Evolutionary conservation across 1,140 invertebrate genomes (phyloP).

Genomic region (Riptortus pedestris): DNA sequence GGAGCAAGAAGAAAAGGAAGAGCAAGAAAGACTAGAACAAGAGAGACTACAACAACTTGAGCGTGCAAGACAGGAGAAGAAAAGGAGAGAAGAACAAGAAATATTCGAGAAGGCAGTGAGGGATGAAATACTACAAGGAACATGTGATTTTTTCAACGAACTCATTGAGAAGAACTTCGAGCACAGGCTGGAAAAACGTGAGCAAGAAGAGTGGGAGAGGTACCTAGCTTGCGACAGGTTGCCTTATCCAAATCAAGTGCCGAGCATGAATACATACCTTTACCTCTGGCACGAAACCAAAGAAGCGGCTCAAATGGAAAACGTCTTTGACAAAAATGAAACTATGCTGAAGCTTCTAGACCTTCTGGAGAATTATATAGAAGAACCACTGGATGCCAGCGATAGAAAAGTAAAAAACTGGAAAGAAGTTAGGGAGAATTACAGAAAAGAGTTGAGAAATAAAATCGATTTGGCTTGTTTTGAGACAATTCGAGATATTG

Average conservation of each 20-base stretch:
- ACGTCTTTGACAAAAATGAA: constrained; percentile 35
- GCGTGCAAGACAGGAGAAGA: constrained; percentile 19
- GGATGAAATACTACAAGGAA: constrained; percentile 14
- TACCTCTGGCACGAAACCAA: constrained; percentile 47
- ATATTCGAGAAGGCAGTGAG: constrained; percentile 21
- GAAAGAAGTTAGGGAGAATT: constrained; percentile 37
- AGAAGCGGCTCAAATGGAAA: constrained; percentile 38
- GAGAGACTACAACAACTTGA: constrained; percentile 23
- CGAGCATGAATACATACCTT: constrained; percentile 50
- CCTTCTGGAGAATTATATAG: constrained; percentile 40
- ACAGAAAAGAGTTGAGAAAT: constrained; percentile 38
- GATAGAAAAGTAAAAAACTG: constrained; percentile 37
- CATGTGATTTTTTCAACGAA: constrained; percentile 23
- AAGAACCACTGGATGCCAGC: constrained; percentile 32
- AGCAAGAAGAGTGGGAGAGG: constrained; percentile 43
- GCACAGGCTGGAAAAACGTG: constrained; percentile 18
- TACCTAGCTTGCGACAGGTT: constrained; percentile 51
- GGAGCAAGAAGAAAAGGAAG: constrained; percentile 27
- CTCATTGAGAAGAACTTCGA: constrained; percentile 22
- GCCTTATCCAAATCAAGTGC: constrained; percentile 46
- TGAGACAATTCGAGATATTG: constrained; percentile 42
- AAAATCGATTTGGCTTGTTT: constrained; percentile 44
- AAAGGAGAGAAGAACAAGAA: constrained; percentile 21
- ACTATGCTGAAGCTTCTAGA: constrained; percentile 37
- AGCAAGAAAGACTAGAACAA: constrained; percentile 25